These are phyloP conservation scores for Mimas tiliae DNA, from an alignment of 2,888 invertebrate genomes.

Conservation along the genomic window DNA sequence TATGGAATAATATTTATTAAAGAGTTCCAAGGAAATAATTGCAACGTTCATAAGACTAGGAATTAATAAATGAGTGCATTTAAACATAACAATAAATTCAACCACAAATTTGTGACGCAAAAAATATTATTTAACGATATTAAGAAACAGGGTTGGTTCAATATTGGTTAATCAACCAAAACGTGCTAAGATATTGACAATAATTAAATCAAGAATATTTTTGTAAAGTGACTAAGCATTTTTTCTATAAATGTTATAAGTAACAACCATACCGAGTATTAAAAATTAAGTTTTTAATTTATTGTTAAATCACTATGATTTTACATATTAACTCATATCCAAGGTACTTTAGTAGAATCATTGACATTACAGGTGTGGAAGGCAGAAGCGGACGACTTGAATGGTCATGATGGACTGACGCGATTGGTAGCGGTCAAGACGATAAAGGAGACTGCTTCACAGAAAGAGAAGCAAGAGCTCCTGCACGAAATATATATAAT, in stretches of 20 bases:
- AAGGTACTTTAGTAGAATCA: background rate
- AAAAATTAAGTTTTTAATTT: too few species aligned
- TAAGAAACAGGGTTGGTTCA: background rate
- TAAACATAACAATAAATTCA: background rate
- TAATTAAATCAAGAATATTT: background rate
- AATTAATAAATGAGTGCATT: background rate
- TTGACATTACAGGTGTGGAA: conserved; percentile 88
- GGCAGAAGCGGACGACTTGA: conserved; percentile 92
- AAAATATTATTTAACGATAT: background rate
- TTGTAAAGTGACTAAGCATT: background rate
- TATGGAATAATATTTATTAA: too few species aligned
- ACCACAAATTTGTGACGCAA: background rate
- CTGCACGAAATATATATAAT: conserved; percentile 90
- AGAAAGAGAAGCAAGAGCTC: conserved; percentile 91
- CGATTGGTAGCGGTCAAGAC: conserved; percentile 94
- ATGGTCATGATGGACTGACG: conserved; percentile 90
- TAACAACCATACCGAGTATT: too few species aligned
- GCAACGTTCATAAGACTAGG: background rate
- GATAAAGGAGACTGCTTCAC: conserved; percentile 90
- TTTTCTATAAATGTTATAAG: too few species aligned
- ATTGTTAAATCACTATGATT: too few species aligned
- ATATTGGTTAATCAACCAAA: background rate
- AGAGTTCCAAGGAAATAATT: too few species aligned
- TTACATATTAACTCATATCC: too few species aligned
- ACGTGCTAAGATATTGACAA: background rate